These are phyloP conservation scores for Poecilia picta DNA, from an alignment of 2,797 vertebrate species.

Conservation along the genomic window DNA sequence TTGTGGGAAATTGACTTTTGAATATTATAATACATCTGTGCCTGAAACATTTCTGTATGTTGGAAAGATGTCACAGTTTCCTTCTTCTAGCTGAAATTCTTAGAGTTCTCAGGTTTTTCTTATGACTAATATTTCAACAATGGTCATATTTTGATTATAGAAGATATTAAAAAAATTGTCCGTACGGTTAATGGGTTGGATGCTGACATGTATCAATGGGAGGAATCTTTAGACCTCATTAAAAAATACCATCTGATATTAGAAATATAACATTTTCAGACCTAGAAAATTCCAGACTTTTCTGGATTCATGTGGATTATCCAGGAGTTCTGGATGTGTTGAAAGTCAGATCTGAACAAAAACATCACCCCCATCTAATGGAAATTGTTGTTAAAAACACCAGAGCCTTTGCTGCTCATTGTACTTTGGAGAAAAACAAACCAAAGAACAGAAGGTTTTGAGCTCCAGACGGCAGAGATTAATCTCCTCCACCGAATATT, in stretches of 20 bases:
- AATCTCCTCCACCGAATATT: constrained; percentile 70
- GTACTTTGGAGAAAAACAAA: constrained; percentile 24
- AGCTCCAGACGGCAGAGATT: constrained; percentile 61
- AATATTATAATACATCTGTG: not conserved
- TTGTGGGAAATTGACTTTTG: not conserved
- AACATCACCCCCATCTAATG: not conserved
- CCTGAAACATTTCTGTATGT: not conserved
- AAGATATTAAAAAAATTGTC: not conserved
- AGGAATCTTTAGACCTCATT: not conserved
- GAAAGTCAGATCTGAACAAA: not conserved
- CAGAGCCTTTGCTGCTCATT: not conserved
- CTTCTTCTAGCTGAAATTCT: not conserved
- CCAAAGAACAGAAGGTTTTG: constrained; percentile 37
- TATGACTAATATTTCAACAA: not conserved
- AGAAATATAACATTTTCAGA: not conserved
- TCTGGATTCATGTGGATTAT: not conserved
- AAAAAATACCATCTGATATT: not conserved
- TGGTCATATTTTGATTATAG: not conserved
- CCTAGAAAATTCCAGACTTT: not conserved
- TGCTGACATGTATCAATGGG: not conserved
- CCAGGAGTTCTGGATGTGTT: not conserved
- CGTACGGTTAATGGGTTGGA: no score
- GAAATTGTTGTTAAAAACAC: not conserved
- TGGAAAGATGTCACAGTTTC: not conserved
- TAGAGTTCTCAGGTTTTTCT: not conserved